Evolutionary conservation across 2,113 vertebrate species (phyloP).

Genomic region (Amphilophus citrinellus): DNA sequence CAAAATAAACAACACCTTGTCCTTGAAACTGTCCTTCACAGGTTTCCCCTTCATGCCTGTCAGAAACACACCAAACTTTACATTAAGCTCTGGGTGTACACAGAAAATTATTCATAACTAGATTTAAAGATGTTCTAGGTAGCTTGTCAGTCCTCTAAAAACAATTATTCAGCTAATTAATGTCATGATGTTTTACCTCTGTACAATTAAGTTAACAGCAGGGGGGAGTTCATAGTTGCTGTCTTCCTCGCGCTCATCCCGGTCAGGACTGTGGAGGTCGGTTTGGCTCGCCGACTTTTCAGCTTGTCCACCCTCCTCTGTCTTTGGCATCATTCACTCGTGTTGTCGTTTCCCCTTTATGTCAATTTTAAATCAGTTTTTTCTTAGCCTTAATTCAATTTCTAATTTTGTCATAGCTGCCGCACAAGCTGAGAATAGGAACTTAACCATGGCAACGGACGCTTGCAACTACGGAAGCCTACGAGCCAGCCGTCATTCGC

Average conservation of each 20-base stretch:
- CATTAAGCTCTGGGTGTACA: neutral
- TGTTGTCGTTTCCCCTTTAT: neutral
- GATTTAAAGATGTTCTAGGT: neutral
- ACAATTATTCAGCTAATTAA: neutral
- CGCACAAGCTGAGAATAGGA: accelerated
- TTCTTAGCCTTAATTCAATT: neutral
- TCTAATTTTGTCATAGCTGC: conserved; percentile 7
- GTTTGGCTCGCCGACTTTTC: neutral
- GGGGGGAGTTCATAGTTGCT: conserved; percentile 56
- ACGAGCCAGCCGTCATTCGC: neutral
- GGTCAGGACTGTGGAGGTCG: neutral
- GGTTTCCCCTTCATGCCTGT: conserved; percentile 87
- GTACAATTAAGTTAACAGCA: conserved; percentile 76
- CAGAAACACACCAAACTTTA: neutral
- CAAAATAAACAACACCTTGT: conserved; percentile 85
- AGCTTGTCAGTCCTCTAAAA: neutral
- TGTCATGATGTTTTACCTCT: conserved; percentile 76
- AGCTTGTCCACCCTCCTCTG: neutral
- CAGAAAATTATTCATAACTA: neutral
- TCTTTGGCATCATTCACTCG: neutral
- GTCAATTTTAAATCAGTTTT: neutral
- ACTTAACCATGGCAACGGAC: conserved; percentile 52
- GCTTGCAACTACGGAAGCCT: conserved; percentile 37
- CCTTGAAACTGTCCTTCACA: conserved; percentile 82
- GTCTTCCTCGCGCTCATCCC: neutral